Base-by-base conservation (phyloP, 2,113 vertebrate genomes). In the Carettochelys insculpta region DNA sequence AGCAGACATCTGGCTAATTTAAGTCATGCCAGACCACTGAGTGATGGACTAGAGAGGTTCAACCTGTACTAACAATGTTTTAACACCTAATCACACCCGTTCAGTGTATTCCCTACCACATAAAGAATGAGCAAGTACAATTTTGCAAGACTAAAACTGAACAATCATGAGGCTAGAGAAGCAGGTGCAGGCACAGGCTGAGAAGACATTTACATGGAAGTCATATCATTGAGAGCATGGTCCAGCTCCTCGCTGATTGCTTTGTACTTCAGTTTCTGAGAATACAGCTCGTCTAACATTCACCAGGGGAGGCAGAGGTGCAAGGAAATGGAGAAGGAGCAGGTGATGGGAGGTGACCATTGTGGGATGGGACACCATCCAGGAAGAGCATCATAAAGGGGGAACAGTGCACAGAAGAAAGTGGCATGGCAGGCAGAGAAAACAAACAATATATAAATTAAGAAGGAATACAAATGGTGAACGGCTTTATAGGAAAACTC, bases 181-280 rank as follows among this genome's bases (percentile, higher is more conserved):
- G 96, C 85, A 86, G 90, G 51, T 73, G 96, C 90, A 77, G 94
- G 97, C 96, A 94, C 89, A 92, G 88, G 90, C 82, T 81, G 96
- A 95, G 83, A 93, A 94, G 91, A 93, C 96, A 98, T 98, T 99
- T 99, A 99, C 99, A 99, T 99, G 98, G 99, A 99, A 94, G 99
- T 99, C 99, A 99, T 99, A 96, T 99, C 99, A 94, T 99, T 99
- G 98, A 99, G 99, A 97, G 99, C 99, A 97, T 99, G 99, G 98
- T 99, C 99, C 98, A 99, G 98, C 98, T 99, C 99, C 98, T 99
- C 99, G 97, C 99, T 99, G 99, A 99, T 99, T 98, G 99, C 99
- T 98, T 99, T 99, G 99, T 99, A 99, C 99, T 99, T 99, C 98
- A 99, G 98, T 98, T 99, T 99, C 99, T 99, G 99, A 98, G 99